Base-by-base conservation (phyloP, 2,888 invertebrate genomes). In the Parnassius apollo region DNA sequence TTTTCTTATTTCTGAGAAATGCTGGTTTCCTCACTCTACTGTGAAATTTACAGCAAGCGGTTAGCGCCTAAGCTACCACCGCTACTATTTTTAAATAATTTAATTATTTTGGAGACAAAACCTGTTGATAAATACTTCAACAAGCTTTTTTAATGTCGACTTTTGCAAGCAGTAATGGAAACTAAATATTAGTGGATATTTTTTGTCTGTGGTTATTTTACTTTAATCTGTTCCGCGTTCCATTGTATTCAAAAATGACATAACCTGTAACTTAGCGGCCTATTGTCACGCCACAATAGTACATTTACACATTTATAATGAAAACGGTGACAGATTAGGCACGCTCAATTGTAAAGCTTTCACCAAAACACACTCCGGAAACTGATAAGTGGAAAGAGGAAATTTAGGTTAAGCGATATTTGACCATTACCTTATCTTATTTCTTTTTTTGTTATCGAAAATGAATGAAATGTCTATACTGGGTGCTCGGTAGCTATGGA, bases 351-450 rank as follows among this genome's bases (percentile, higher is more conserved):
- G 64, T 60, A 2, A 44, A 45, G 57, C 64, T 64, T 64, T 60
- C 64, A 60, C 60, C 53, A 55, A 62, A 60, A 56, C 46, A 44
- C 42, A 50, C 49, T 49, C 64, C 64, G 64, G 64, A 64, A 60
- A 57, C 60, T 9, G 64, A 64, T 64, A 49, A 49, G 49, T 18
- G 60, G 50, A 13, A 25, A 13, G 42, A 57, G 49, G 54, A 53
- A 58, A 64, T 64, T 60, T 57, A 35, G 64, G 64, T 64, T 64
- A 53, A 50, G 50, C n/a, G 64, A 64, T 64, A 64, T 60, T 48
- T 57, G 49, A 60, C 60, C 45, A 60, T 64, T 64, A 60, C 45
- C 57, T 49, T 64, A 64, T 64, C 64, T 52, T n/a, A 59, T 46
- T 48, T 55, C 63, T 63, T 59, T 45, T 22, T 35, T 1, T 42